Conservation (phyloP, 2,797 vertebrate species). For the Nannoperca obscura region DNA sequence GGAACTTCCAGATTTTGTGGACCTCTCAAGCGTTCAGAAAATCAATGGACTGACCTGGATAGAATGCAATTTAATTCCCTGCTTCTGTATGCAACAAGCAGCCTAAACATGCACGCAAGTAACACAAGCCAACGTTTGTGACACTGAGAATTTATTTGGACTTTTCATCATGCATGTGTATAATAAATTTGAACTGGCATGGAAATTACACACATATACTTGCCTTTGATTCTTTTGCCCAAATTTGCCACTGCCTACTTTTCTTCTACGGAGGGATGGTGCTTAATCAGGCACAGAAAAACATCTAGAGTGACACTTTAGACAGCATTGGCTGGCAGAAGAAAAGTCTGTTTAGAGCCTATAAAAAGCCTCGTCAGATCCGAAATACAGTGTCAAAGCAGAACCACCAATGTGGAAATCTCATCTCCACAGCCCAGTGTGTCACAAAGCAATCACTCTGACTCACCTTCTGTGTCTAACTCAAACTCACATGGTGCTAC, state of each 20-base stretch:
- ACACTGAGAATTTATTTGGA: slow-evolving; percentile 21
- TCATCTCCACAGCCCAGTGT: slow-evolving; percentile 70
- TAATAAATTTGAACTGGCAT: slow-evolving; percentile 20
- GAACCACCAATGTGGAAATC: slow-evolving; percentile 71
- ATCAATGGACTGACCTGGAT: slow-evolving; percentile 28
- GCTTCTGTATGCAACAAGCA: slow-evolving; percentile 20
- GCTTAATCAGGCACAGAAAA: slow-evolving; percentile 48
- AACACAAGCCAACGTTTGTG: slow-evolving; percentile 1
- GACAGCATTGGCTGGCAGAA: slow-evolving; percentile 42
- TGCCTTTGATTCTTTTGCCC: not conserved
- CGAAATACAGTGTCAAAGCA: slow-evolving; percentile 65
- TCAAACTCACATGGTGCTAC: slow-evolving; percentile 29
- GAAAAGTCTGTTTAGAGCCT: slow-evolving; percentile 62
- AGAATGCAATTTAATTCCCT: slow-evolving; percentile 30
- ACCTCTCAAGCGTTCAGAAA: slow-evolving; percentile 41
- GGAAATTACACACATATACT: slow-evolving; percentile 11
- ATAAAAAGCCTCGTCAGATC: slow-evolving; percentile 65
- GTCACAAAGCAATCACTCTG: slow-evolving; percentile 71
- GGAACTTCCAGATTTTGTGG: slow-evolving; percentile 43
- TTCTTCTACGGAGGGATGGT: slow-evolving; percentile 1
- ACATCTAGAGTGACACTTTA: slow-evolving; percentile 48
- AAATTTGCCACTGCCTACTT: slow-evolving; percentile 16
- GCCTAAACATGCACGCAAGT: slow-evolving; percentile 12
- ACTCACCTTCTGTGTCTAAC: slow-evolving; percentile 55
- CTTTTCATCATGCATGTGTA: slow-evolving; percentile 9